phyloP scores from a whole-genome alignment of 2,888 invertebrate species.

The Xestia c-nigrum region DNA sequence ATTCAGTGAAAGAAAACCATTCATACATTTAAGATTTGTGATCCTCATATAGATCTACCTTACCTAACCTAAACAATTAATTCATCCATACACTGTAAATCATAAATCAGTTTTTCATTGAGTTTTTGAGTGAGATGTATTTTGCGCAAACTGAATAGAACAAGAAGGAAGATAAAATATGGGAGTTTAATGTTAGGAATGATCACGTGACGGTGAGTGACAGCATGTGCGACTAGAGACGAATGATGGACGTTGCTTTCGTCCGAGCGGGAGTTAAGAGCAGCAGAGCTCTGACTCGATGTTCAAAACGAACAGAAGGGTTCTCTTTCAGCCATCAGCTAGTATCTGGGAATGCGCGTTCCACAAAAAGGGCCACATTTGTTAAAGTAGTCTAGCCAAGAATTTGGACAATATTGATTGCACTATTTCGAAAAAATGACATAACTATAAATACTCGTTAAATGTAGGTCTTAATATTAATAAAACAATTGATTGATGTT shows the following conservation, averaged over 20 bases:
- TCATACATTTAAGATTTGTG: neutral
- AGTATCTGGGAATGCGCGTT: neutral
- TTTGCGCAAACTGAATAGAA: neutral
- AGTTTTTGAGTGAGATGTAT: no score
- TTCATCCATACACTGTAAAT: neutral
- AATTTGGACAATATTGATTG: constrained; percentile 4
- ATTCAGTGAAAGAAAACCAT: neutral
- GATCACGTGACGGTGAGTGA: neutral
- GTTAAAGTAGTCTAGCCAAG: neutral
- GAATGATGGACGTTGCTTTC: neutral
- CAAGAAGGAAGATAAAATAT: neutral
- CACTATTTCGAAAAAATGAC: constrained; percentile 7
- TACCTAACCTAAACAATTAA: neutral
- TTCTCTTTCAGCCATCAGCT: neutral
- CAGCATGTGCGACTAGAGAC: neutral
- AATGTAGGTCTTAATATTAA: neutral
- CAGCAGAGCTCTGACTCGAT: neutral
- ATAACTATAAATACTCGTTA: constrained; percentile 8
- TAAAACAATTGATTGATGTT: neutral
- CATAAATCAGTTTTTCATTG: neutral
- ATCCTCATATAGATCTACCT: no score
- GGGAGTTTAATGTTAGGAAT: neutral
- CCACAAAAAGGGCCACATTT: neutral
- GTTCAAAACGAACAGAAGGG: neutral
- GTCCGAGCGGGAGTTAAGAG: no score